phyloP scores from a whole-genome alignment of 2,113 vertebrate species.

The human (Homo sapiens) region GRCh38 chr22:33935001-33935500 shows the following conservation, averaged over 20 bases:
- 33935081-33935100: too few species aligned
- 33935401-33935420: not conserved
- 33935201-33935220: not conserved
- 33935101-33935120: too few species aligned
- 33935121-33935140: conserved; percentile 10
- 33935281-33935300: not conserved
- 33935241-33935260: not conserved
- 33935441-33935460: not conserved
- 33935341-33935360: not conserved
- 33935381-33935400: not conserved
- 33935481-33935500: not conserved
- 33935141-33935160: not conserved
- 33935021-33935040: too few species aligned
- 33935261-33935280: not conserved
- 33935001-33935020: too few species aligned
- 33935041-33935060: too few species aligned
- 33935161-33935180: conserved; percentile 7
- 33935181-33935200: not conserved
- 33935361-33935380: not conserved
- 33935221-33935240: not conserved
- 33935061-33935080: too few species aligned
- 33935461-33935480: not conserved
- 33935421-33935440: not conserved
- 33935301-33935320: not conserved
- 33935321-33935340: not conserved